phyloP scores from a whole-genome alignment of 2,888 invertebrate genomes.

The Ligdia adustata region DNA sequence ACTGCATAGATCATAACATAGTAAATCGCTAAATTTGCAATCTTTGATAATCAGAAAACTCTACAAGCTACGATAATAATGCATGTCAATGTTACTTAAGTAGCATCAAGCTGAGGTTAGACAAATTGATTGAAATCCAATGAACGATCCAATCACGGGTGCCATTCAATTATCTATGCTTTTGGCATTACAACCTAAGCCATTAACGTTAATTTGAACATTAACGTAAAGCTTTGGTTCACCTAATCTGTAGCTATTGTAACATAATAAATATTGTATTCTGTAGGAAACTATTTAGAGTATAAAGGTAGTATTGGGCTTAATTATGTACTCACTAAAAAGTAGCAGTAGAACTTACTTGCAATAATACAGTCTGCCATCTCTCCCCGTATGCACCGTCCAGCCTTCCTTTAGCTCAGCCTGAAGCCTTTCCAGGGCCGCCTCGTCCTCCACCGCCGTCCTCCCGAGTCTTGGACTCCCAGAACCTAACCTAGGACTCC shows the following conservation, averaged over 20 bases:
- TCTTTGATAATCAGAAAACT: no score
- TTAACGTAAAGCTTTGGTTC: background rate
- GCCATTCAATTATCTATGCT: background rate
- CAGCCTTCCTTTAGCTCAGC: constrained; percentile 88
- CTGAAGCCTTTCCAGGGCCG: constrained; percentile 82
- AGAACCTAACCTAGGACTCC: constrained; percentile 71
- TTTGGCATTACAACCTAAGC: background rate
- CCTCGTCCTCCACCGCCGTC: constrained; percentile 66
- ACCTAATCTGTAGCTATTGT: background rate
- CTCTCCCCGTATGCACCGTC: constrained; percentile 91
- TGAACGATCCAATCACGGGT: background rate
- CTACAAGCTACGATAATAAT: no score
- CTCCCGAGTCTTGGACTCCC: constrained; percentile 67
- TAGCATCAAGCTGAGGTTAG: background rate
- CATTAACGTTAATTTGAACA: background rate
- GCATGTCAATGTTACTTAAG: no score
- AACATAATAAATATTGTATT: background rate
- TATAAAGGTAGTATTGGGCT: no score
- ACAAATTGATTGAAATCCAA: background rate
- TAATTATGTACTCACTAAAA: no score
- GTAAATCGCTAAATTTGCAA: no score
- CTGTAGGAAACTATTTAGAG: background rate
- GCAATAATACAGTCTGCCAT: constrained; percentile 94
- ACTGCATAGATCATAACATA: no score
- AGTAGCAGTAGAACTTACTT: constrained; percentile 92